Conservation (phyloP, 2,888 invertebrate genomes). For the Branchellion lobata region DNA sequence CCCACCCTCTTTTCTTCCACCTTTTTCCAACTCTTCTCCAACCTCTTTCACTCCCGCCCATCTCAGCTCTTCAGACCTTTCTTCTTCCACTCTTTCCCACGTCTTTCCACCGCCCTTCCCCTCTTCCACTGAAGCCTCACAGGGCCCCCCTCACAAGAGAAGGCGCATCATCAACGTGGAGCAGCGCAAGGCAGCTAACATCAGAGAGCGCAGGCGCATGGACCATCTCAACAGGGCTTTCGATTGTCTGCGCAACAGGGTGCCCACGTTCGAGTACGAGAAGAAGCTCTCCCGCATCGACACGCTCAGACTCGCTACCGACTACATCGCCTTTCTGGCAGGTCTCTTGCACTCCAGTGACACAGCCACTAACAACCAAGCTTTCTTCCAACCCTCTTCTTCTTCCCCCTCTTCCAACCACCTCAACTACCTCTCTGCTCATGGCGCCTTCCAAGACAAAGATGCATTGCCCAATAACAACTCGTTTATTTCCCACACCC, state of each 20-base stretch:
- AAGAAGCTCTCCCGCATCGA: slow-evolving; percentile 37
- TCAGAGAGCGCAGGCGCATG: slow-evolving; percentile 29
- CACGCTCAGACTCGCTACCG: slow-evolving; percentile 28
- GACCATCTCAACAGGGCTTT: slow-evolving; percentile 36
- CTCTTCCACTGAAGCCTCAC: too few relatives aligned
- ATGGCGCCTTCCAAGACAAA: neutral
- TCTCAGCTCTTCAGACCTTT: too few relatives aligned
- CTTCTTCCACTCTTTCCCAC: too few relatives aligned
- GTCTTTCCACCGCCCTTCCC: too few relatives aligned
- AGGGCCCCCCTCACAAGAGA: slow-evolving; percentile 57
- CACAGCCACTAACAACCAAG: neutral
- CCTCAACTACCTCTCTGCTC: neutral
- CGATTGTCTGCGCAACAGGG: slow-evolving; percentile 24
- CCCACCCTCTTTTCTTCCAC: too few relatives aligned
- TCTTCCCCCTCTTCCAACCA: neutral
- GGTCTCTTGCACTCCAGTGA: slow-evolving; percentile 14
- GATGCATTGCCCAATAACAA: neutral
- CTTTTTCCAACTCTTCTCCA: too few relatives aligned
- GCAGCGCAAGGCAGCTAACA: slow-evolving; percentile 53
- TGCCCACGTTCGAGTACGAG: slow-evolving; percentile 37
- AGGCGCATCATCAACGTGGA: slow-evolving; percentile 58
- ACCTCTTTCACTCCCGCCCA: too few relatives aligned
- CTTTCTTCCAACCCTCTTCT: neutral
- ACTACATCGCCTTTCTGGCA: slow-evolving; percentile 30
- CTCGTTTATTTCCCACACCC: neutral